Base-by-base conservation (phyloP, 2,888 invertebrate genomes). In the Operophtera brumata region DNA sequence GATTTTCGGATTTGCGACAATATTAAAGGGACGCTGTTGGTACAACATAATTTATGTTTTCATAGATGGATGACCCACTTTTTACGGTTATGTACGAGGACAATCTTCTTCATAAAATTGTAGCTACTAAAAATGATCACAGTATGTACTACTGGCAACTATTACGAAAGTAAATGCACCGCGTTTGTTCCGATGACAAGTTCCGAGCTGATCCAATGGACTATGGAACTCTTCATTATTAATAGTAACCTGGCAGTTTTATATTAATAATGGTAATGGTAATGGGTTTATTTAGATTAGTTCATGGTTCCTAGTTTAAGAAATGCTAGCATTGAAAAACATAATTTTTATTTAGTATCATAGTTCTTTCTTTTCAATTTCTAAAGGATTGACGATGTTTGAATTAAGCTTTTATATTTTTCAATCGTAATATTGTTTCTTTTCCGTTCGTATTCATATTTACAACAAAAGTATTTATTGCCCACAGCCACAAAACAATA, bases 1-100 rank as follows among this genome's bases (percentile, higher is more conserved):
- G 59, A 58, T 59, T 60, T 56, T 44, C 43, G 62, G 62, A 57
- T 60, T 58, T 64, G 28, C 54, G 48, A 40, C 47, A 47, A 52
- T 58, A 56, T 60, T 47, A 50, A 37, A 35, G 42, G 52, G 45
- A 11, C 11, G 11, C n/a, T 12, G 40, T 39, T 25, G 37, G 37
- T 52, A 36, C 6, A 44, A 36, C 30, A 28, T 40, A 30, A 39
- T 32, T 47, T 39, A 25, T 37, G 32, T 37, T 42, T 47, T 30
- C 30, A 13, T 36, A 14, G 13, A 11, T 12, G 30, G 43, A 43
- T 47, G 41, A 41, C 40, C 39, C 36, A 35, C 0, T 52, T 47
- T 46, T 43, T 8, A 9, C 26, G n/a, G 11, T 32, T 50, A 32
- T 2, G 20, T 40, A 28, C 7, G 40, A 5, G 11, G 35, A 20